phyloP scores from a whole-genome alignment of 1,140 invertebrate species.

The Prorops nasuta region DNA sequence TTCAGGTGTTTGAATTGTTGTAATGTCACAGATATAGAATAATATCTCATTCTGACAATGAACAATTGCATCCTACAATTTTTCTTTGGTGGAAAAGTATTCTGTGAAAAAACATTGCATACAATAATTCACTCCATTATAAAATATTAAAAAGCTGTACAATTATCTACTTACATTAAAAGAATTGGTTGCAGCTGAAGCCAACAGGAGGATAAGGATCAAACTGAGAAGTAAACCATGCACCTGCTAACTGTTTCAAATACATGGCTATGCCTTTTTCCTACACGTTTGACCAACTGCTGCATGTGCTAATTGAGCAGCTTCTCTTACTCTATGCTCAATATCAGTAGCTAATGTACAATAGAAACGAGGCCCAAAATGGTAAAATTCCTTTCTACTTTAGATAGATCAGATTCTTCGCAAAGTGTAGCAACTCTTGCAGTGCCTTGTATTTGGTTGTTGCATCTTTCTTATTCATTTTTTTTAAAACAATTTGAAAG shows the following conservation, averaged over 20 bases:
- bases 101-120: slow-evolving; percentile 39
- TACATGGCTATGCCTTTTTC: slow-evolving; percentile 73
- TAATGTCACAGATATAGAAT: slow-evolving; percentile 69
- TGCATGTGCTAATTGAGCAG: slow-evolving; percentile 67
- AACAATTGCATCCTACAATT: slow-evolving; percentile 67
- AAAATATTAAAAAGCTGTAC: not conserved
- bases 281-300: slow-evolving; percentile 67
- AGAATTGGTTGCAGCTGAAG: slow-evolving; percentile 68
- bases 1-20: slow-evolving; percentile 66
- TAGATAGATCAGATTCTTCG: slow-evolving; percentile 60
- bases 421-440: slow-evolving; percentile 72
- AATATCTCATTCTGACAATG: slow-evolving; percentile 78
- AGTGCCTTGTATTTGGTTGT: slow-evolving; percentile 83
- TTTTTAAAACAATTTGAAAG: slow-evolving; percentile 68
- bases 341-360: slow-evolving; percentile 70
- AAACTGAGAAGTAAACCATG: slow-evolving; percentile 77
- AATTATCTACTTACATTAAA: slow-evolving; percentile 59
- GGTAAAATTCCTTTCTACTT: slow-evolving; percentile 68
- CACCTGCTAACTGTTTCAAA: slow-evolving; percentile 72
- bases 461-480: slow-evolving; percentile 82
- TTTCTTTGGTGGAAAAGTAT: slow-evolving; percentile 71
- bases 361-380: slow-evolving; percentile 78
- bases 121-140: not conserved
- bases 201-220: slow-evolving; percentile 80
- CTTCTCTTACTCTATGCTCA: slow-evolving; percentile 78